phyloP scores from a whole-genome alignment of 2,113 vertebrate species.

The Dolichallabes microphthalmus region DNA sequence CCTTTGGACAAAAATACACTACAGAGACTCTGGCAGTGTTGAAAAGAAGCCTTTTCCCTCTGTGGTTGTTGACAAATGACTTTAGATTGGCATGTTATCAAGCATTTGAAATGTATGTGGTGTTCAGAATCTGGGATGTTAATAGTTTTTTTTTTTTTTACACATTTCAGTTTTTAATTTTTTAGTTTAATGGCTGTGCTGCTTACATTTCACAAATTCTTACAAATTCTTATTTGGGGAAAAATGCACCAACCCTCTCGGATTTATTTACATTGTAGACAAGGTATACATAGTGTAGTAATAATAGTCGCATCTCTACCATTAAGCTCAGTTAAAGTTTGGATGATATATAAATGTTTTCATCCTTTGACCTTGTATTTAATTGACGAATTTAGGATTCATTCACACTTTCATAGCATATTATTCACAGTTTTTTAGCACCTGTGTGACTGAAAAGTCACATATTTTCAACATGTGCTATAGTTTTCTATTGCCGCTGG shows the following conservation, averaged over 20 bases:
- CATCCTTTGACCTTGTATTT: background rate
- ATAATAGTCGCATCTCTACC: background rate
- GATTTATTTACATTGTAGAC: slow-evolving; percentile 13
- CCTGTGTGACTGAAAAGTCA: background rate
- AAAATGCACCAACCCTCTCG: background rate
- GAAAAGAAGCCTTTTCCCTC: slow-evolving; percentile 40
- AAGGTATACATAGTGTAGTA: background rate
- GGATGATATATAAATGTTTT: background rate
- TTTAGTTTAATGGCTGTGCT: slow-evolving; percentile 36
- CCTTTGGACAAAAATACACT: slow-evolving; percentile 44
- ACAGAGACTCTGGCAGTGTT: slow-evolving; percentile 32
- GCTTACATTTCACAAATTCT: slow-evolving; percentile 40
- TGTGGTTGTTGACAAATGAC: slow-evolving; percentile 51
- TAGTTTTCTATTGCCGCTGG: slow-evolving; percentile 32
- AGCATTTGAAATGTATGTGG: slow-evolving; percentile 45
- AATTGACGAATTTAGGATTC: background rate
- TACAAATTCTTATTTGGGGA: slow-evolving; percentile 23
- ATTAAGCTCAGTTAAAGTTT: background rate
- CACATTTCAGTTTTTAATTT: slow-evolving; percentile 46
- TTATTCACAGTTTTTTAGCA: slow-evolving; percentile 5
- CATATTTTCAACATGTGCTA: slow-evolving; percentile 22
- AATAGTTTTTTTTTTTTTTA: slow-evolving; percentile 40
- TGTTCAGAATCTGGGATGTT: slow-evolving; percentile 49
- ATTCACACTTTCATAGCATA: slow-evolving; percentile 16
- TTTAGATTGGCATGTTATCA: slow-evolving; percentile 50